Conservation (phyloP, 2,113 vertebrate genomes). For the Menidia beryllina region DNA sequence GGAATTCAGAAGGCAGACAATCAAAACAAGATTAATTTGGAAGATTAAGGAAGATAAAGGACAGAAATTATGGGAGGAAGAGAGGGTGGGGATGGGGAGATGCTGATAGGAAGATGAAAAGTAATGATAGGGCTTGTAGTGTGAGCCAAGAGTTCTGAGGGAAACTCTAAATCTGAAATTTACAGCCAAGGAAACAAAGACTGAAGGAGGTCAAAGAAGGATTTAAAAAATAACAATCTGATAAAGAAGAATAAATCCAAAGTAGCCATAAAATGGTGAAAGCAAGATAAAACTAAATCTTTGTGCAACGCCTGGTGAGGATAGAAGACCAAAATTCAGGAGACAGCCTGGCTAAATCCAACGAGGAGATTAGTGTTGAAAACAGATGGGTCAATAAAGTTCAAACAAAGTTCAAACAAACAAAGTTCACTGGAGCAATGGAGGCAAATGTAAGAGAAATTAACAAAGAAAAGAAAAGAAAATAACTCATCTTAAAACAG, state of each 20-base stretch:
- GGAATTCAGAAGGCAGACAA: slow-evolving; percentile 24
- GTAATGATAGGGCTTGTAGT: background rate
- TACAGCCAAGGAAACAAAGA: background rate
- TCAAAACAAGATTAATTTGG: slow-evolving; percentile 40
- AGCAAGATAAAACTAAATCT: too few species aligned
- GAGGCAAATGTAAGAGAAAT: background rate
- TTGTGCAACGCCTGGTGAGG: too few species aligned
- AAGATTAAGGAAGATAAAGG: slow-evolving; percentile 20
- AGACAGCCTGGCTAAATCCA: background rate
- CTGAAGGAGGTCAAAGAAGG: background rate
- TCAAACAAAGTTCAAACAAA: too few species aligned
- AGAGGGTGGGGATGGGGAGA: slow-evolving; percentile 1
- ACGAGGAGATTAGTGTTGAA: background rate
- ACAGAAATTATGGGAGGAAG: slow-evolving; percentile 19
- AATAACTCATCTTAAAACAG: too few species aligned
- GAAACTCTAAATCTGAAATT: background rate
- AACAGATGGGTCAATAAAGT: background rate
- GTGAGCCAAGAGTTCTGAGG: background rate
- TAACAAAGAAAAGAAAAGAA: too few species aligned
- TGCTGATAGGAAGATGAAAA: slow-evolving; percentile 24
- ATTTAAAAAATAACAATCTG: background rate
- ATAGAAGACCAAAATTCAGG: background rate
- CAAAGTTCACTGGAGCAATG: too few species aligned
- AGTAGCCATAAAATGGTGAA: too few species aligned
- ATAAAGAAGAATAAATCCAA: too few species aligned